These are phyloP conservation scores for Pyralis farinalis DNA, from an alignment of 2,888 invertebrate genomes.

Conservation along the genomic window DNA sequence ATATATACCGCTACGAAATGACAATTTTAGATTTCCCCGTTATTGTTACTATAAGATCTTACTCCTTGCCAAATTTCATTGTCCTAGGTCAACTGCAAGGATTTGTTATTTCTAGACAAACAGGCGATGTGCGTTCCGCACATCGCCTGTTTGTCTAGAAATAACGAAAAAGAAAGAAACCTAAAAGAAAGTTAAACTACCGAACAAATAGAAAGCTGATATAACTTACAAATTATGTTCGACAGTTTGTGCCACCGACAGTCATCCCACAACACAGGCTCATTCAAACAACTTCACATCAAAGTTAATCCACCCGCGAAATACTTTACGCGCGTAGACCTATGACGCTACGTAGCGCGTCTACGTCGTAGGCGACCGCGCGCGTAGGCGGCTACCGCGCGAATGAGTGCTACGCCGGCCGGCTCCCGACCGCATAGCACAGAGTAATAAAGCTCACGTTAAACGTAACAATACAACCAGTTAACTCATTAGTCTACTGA, in stretches of 20 bases:
- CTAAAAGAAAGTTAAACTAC: no score
- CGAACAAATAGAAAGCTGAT: no score
- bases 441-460: constrained; percentile 7
- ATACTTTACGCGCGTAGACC: neutral
- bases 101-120: no score
- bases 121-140: no score
- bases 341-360: neutral
- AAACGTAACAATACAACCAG: neutral
- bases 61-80: no score
- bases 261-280: neutral
- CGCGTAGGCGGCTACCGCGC: constrained; percentile 16
- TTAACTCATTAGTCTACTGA: neutral
- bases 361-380: constrained; percentile 17
- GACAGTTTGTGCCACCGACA: neutral
- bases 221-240: neutral
- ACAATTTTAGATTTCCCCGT: no score
- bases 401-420: neutral
- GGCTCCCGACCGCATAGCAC: constrained; percentile 4
- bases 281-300: neutral
- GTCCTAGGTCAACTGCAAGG: no score
- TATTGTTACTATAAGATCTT: no score
- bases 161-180: no score
- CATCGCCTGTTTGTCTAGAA: no score
- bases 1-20: no score
- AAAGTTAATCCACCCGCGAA: neutral